Evolutionary conservation across 2,888 invertebrate species (phyloP).

Genomic region (Schizotus pectinicornis): DNA sequence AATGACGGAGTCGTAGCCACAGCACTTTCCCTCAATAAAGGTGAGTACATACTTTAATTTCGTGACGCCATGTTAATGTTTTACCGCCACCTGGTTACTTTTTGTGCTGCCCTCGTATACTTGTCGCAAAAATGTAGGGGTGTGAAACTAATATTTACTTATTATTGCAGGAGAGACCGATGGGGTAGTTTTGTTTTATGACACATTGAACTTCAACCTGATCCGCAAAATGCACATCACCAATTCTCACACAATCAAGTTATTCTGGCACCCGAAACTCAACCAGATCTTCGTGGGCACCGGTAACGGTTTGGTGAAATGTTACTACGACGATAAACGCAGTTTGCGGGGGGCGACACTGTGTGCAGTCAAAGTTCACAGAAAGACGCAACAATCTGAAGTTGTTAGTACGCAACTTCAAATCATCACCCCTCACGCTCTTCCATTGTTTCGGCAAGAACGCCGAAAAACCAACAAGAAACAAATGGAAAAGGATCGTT

Average conservation of each 20-base stretch:
- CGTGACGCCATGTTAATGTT: too few relatives aligned
- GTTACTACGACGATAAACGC: conserved; percentile 87
- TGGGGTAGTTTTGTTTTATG: conserved; percentile 81
- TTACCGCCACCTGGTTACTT: too few relatives aligned
- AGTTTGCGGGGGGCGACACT: conserved; percentile 91
- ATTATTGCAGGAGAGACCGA: conserved; percentile 50
- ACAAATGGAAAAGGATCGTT: conserved; percentile 87
- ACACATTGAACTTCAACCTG: conserved; percentile 76
- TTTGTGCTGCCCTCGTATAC: too few relatives aligned
- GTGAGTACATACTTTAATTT: too few relatives aligned
- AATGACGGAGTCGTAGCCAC: conserved; percentile 90
- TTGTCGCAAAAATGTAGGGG: too few relatives aligned
- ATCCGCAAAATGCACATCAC: conserved; percentile 78
- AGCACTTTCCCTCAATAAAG: conserved; percentile 79
- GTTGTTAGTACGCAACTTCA: conserved; percentile 84
- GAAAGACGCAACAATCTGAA: conserved; percentile 82
- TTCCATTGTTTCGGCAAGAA: conserved; percentile 94
- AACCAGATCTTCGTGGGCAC: conserved; percentile 95
- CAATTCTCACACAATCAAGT: conserved; percentile 84
- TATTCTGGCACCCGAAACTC: conserved; percentile 95
- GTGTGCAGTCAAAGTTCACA: conserved; percentile 78
- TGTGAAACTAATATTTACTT: background rate
- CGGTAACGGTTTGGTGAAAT: conserved; percentile 87
- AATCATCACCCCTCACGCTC: conserved; percentile 94
- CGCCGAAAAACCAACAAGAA: conserved; percentile 87